phyloP scores from a whole-genome alignment of 2,113 vertebrate species.

The Gila orcuttii region DNA sequence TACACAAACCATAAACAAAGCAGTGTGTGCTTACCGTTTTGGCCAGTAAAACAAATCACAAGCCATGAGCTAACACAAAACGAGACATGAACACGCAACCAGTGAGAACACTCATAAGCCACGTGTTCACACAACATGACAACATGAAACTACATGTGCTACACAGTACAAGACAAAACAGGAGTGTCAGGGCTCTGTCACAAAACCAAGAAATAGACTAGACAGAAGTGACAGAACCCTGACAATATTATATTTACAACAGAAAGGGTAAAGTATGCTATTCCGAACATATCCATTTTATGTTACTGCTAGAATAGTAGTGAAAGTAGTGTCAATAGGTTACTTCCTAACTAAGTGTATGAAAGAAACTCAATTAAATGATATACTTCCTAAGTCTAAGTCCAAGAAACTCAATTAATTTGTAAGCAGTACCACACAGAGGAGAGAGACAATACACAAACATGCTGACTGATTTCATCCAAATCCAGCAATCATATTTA shows the following conservation, averaged over 20 bases:
- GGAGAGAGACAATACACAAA: constrained; percentile 22
- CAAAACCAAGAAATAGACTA: too few relatives aligned
- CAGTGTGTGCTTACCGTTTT: too few relatives aligned
- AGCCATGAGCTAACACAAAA: too few relatives aligned
- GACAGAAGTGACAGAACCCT: too few relatives aligned
- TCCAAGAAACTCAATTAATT: not conserved
- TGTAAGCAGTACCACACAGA: constrained; percentile 50
- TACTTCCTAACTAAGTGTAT: not conserved
- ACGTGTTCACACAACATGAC: too few relatives aligned
- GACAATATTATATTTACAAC: not conserved
- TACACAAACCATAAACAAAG: too few relatives aligned
- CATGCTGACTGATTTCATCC: not conserved
- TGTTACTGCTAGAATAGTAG: not conserved
- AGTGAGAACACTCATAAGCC: too few relatives aligned
- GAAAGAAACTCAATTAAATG: not conserved
- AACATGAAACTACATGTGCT: too few relatives aligned
- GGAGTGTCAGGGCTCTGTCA: too few relatives aligned
- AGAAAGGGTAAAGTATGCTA: not conserved
- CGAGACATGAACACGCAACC: too few relatives aligned
- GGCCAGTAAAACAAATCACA: too few relatives aligned
- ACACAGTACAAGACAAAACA: too few relatives aligned
- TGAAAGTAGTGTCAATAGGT: not conserved
- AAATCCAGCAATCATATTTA: not conserved
- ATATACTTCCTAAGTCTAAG: not conserved
- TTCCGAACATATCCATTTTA: not conserved